Base-by-base conservation (phyloP, 2,888 invertebrate species). In the Reticulitermes lucifugus region DNA sequence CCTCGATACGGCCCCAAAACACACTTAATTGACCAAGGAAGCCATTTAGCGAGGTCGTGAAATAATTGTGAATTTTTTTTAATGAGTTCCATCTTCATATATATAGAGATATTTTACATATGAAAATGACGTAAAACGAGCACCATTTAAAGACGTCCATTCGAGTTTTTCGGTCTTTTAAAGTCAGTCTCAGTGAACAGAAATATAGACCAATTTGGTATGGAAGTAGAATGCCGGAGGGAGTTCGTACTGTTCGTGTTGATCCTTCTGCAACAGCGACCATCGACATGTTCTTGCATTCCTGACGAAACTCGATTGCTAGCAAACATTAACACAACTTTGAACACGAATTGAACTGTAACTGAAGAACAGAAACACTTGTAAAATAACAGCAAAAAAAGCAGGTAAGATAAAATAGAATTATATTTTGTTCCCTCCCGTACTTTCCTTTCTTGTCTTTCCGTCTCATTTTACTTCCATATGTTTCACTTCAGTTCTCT, bases 161-260 rank as follows among this genome's bases (percentile, higher is more conserved):
- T 46, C 46, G 41, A 77, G 77, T 77, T 46, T 77, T 75, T 43
- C 75, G 22, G 12, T 46, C 77, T n/a, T n/a, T 77, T 43, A n/a
- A 46, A 46, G 46, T 77, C 46, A 4, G 41, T 46, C 9, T 46
- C 41, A 77, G 12, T 46, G 77, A 46, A 46, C 77, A 22, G 77
- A 10, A 22, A n/a, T 18, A 77, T 77, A 46, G 43, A 77, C 46
- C 77, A 46, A 77, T 21, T 77, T 77, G 12, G 46, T 77, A n/a
- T 41, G n/a, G 77, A 77, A 77, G 46, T 22, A 41, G 77, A 21
- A 22, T 21, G 12, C 73, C 73, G 14, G 3, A 21, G 14, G 73
- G 73, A 25, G 41, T 73, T 73, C 9, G 7, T 41, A 35, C n/a
- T 35, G 3, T 35, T 46, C 22, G 41, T 41, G 46, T 9, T 46